Conservation (phyloP, 2,113 vertebrate species). For the Miniopterus natalensis region DNA sequence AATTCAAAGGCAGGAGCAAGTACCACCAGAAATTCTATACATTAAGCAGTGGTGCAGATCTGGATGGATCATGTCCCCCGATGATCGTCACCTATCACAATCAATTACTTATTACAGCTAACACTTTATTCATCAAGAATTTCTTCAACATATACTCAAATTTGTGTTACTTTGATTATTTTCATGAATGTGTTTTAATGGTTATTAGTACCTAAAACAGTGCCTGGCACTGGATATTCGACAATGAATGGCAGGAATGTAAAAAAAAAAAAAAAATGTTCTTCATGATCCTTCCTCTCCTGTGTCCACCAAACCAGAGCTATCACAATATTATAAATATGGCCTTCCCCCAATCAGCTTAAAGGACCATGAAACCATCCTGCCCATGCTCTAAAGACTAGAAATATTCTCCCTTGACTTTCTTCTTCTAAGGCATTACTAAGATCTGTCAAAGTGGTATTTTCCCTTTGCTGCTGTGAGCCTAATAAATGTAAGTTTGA, state of each 20-base stretch:
- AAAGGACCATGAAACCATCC: neutral
- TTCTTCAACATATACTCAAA: neutral
- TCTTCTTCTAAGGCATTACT: neutral
- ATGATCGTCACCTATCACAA: neutral
- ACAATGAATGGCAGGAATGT: neutral
- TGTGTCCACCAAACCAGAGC: neutral
- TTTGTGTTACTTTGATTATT: slow-evolving; percentile 32
- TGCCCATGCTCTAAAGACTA: neutral
- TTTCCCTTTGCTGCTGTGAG: slow-evolving; percentile 6
- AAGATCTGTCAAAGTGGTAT: neutral
- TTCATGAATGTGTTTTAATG: neutral
- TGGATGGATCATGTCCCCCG: neutral
- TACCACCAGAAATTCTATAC: neutral
- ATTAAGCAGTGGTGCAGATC: neutral
- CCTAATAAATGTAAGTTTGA: neutral
- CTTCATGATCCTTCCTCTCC: neutral
- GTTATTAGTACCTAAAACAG: neutral
- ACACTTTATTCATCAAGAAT: neutral
- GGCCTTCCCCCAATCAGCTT: neutral
- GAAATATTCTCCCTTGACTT: neutral
- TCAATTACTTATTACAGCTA: neutral
- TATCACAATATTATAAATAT: neutral
- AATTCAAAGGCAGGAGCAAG: neutral
- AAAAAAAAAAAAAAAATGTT: neutral
- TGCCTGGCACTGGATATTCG: neutral